These are phyloP conservation scores for Drosophila teissieri DNA, from an alignment of 1,140 invertebrate species.

Conservation along the genomic window DNA sequence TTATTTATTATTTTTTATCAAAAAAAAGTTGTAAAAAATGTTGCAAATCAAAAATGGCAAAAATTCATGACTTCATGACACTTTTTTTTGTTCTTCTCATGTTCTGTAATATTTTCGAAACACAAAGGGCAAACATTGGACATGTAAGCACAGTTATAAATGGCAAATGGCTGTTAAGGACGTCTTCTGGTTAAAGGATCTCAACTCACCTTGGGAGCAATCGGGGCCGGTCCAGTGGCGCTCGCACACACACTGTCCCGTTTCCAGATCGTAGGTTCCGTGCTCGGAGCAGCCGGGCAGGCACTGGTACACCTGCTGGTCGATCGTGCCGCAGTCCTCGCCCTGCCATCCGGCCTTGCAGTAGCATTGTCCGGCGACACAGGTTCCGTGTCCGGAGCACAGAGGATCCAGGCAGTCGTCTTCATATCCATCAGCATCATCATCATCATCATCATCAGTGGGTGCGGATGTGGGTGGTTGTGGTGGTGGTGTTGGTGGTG, in stretches of 20 bases:
- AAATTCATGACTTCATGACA: too few relatives aligned
- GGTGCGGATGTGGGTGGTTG: constrained; percentile 2
- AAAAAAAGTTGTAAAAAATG: too few relatives aligned
- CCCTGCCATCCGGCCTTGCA: constrained; percentile 98
- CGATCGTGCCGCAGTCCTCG: constrained; percentile 93
- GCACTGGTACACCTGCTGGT: constrained; percentile 95
- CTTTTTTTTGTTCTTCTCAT: too few relatives aligned
- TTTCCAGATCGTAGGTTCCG: constrained; percentile 94
- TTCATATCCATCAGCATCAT: constrained; percentile 23
- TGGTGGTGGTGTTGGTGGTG: neutral
- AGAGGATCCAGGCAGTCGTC: constrained; percentile 94
- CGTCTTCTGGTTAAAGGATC: neutral
- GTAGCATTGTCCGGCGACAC: constrained; percentile 96
- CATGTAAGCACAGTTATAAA: neutral
- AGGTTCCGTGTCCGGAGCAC: constrained; percentile 96
- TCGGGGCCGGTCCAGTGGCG: constrained; percentile 95
- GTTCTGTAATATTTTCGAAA: too few relatives aligned
- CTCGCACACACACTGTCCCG: constrained; percentile 94
- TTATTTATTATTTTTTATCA: too few relatives aligned
- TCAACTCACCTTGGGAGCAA: constrained; percentile 92
- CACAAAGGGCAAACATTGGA: constrained; percentile 2
- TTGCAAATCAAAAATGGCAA: too few relatives aligned
- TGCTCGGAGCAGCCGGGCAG: constrained; percentile 95
- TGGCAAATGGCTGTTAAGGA: neutral
- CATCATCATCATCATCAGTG: neutral